phyloP scores from a whole-genome alignment of 2,113 vertebrate genomes.

The Anhinga anhinga region DNA sequence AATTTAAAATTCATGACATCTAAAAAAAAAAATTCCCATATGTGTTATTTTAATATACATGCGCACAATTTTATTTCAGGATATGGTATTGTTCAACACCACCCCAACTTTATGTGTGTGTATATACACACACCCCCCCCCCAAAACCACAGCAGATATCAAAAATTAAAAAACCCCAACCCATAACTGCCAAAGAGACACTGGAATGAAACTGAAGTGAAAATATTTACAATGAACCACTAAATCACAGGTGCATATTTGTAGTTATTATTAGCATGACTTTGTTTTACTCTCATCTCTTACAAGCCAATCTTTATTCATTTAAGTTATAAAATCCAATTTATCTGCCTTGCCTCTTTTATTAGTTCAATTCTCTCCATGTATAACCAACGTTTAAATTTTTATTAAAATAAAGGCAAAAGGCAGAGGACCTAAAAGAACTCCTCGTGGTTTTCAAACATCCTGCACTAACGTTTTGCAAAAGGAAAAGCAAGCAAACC shows the following conservation, averaged over 20 bases:
- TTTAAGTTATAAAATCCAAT: constrained; percentile 1
- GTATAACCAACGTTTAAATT: not conserved
- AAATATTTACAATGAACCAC: constrained; percentile 50
- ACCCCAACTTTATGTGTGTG: not conserved
- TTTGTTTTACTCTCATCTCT: constrained; percentile 10
- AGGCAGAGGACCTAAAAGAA: not conserved
- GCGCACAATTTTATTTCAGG: not conserved
- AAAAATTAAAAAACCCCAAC: not conserved
- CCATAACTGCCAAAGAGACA: not conserved
- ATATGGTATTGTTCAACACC: not conserved
- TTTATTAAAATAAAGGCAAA: constrained; percentile 3
- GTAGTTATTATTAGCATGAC: constrained; percentile 5
- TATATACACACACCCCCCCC: fast-evolving
- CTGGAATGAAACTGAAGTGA: constrained; percentile 43
- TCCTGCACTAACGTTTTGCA: not conserved
- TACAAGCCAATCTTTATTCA: constrained; percentile 20
- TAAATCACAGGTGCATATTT: constrained; percentile 30
- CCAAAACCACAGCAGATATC: not conserved
- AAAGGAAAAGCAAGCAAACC: not conserved
- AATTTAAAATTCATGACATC: not conserved
- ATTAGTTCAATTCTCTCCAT: not conserved
- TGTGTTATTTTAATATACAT: not conserved
- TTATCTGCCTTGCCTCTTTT: not conserved
- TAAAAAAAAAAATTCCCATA: not conserved
- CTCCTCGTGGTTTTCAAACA: not conserved